Conservation (phyloP, 2,888 invertebrate species). For the Ochropleura leucogaster region DNA sequence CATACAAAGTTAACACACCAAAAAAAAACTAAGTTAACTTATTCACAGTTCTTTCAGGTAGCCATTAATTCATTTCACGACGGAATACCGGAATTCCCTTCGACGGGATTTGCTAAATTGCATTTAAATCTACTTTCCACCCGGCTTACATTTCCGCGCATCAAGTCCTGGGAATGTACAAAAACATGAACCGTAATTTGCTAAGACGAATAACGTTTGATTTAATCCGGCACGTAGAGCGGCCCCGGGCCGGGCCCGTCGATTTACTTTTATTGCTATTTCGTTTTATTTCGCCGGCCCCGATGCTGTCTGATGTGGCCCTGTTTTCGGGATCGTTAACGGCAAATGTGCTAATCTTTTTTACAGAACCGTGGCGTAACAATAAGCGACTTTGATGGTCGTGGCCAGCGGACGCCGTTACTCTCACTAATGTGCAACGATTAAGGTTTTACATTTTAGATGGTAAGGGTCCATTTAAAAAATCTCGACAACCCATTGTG, state of each 20-base stretch:
- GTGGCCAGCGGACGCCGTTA: conserved; percentile 77
- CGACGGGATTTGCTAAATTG: conserved; percentile 75
- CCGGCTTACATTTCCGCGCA: conserved; percentile 80
- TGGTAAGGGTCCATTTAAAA: conserved; percentile 70
- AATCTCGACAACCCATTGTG: conserved; percentile 64
- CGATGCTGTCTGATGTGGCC: conserved; percentile 84
- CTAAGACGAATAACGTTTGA: conserved; percentile 90
- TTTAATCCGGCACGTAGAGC: conserved; percentile 88
- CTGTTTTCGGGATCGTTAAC: conserved; percentile 89
- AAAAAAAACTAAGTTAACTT: conserved; percentile 35
- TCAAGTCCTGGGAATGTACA: conserved; percentile 81
- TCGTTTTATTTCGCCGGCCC: conserved; percentile 85
- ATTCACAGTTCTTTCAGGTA: conserved; percentile 39
- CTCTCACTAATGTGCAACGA: conserved; percentile 79
- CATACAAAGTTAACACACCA: conserved; percentile 17
- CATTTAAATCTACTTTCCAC: conserved; percentile 79
- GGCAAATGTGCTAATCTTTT: conserved; percentile 89
- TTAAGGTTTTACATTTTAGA: conserved; percentile 81
- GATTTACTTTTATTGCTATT: conserved; percentile 90
- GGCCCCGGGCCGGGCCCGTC: conserved; percentile 80
- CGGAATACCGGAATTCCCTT: conserved; percentile 68
- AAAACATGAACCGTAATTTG: conserved; percentile 88
- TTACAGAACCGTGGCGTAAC: conserved; percentile 82
- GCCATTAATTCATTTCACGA: conserved; percentile 48
- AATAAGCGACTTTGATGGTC: conserved; percentile 82